Evolutionary conservation across 2,113 vertebrate genomes (phyloP).

Genomic region (Sylvietta virens): DNA sequence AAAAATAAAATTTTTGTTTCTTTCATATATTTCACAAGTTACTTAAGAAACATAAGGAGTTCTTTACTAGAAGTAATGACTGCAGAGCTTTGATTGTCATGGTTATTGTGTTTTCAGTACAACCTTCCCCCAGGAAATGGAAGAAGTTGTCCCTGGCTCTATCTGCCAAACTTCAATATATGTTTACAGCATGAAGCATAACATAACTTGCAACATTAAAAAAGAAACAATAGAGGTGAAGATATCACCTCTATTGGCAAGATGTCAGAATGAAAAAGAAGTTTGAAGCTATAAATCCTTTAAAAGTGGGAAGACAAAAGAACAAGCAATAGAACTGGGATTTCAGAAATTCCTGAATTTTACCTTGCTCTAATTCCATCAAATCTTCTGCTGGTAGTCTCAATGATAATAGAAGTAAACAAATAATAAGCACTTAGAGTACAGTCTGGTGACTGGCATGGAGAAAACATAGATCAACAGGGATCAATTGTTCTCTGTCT

Average conservation of each 20-base stretch:
- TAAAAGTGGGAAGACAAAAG: background rate
- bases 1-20: background rate
- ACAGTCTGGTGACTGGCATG: background rate
- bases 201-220: background rate
- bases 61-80: background rate
- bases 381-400: background rate
- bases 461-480: background rate
- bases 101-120: background rate
- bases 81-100: background rate
- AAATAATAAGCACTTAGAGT: background rate
- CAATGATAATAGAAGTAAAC: background rate
- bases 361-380: background rate
- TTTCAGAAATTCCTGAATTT: background rate
- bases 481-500: background rate
- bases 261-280: background rate
- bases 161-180: background rate
- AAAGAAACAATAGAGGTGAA: background rate
- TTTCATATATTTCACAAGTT: background rate
- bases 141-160: background rate
- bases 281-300: background rate
- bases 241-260: too few relatives aligned
- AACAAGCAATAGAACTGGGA: background rate
- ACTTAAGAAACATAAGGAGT: background rate
- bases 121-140: background rate
- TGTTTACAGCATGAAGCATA: background rate